Conservation (phyloP, 2,113 vertebrate species). For the Aldabrachelys gigantea region DNA sequence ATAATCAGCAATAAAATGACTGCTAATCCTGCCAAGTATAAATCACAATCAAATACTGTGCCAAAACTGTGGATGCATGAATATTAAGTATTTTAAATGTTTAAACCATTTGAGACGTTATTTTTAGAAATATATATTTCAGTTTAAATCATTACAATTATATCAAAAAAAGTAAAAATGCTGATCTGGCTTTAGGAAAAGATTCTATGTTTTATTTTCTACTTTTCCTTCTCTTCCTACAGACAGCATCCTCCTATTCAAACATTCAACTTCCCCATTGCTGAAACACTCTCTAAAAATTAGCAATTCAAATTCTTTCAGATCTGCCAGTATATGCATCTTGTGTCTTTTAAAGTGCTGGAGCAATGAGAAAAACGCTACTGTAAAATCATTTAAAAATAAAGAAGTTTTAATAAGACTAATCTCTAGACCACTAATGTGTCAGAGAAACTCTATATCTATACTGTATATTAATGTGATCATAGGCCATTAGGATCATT, state of each 20-base stretch:
- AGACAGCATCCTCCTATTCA: slow-evolving; percentile 8
- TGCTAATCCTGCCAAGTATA: not conserved
- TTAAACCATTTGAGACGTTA: accelerated
- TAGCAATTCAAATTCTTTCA: not conserved
- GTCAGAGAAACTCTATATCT: not conserved
- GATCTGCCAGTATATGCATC: not conserved
- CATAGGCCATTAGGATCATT: not conserved
- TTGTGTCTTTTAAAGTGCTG: not conserved
- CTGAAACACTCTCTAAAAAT: not conserved
- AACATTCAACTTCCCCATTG: not conserved
- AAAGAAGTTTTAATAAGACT: slow-evolving; percentile 45
- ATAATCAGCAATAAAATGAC: accelerated
- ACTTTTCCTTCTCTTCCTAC: slow-evolving; percentile 16
- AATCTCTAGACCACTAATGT: slow-evolving; percentile 17
- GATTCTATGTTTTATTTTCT: not conserved
- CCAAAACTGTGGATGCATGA: accelerated
- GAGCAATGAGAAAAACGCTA: not conserved
- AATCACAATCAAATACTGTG: not conserved
- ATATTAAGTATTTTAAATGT: accelerated
- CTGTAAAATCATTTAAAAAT: slow-evolving; percentile 13
- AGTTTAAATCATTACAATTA: not conserved
- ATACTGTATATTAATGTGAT: not conserved
- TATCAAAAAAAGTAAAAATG: not conserved
- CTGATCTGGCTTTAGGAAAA: not conserved
- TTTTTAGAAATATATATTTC: accelerated